These are phyloP conservation scores for Carcinoscorpius rotundicauda DNA, from an alignment of 1,140 invertebrate species.

Conservation along the genomic window DNA sequence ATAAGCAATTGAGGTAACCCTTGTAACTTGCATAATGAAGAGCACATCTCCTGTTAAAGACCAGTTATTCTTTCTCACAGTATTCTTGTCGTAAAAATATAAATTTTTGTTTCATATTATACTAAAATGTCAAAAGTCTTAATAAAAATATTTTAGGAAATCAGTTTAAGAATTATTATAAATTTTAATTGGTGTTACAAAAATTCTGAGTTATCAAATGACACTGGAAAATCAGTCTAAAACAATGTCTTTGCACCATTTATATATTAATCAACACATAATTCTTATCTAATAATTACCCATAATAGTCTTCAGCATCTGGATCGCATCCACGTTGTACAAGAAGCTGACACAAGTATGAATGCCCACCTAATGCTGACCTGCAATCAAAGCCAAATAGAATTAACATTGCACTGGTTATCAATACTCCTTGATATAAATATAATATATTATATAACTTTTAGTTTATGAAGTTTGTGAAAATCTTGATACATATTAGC, in stretches of 20 bases:
- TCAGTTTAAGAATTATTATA: constrained; percentile 2
- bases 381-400: constrained; percentile 21
- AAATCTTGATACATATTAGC: not conserved
- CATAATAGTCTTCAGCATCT: constrained; percentile 32
- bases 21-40: constrained; percentile 36
- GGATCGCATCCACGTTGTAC: constrained; percentile 34
- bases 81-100: too few species aligned
- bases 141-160: not conserved
- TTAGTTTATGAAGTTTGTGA: not conserved
- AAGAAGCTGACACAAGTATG: constrained; percentile 35
- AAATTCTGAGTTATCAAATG: not conserved
- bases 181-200: not conserved
- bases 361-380: constrained; percentile 37
- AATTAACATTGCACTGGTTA: constrained; percentile 11
- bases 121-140: too few species aligned
- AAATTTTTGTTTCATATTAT: too few species aligned
- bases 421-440: not conserved
- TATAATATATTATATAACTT: not conserved
- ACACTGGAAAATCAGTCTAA: not conserved
- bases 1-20: constrained; percentile 36
- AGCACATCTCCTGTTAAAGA: constrained; percentile 29
- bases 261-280: too few species aligned
- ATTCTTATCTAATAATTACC: constrained; percentile 24
- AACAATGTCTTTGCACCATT: not conserved
- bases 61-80: too few species aligned